Evolutionary conservation across 2,888 invertebrate species (phyloP), one percentile per base, ranked within the genome.

Genomic region (Trilocha varians): DNA sequence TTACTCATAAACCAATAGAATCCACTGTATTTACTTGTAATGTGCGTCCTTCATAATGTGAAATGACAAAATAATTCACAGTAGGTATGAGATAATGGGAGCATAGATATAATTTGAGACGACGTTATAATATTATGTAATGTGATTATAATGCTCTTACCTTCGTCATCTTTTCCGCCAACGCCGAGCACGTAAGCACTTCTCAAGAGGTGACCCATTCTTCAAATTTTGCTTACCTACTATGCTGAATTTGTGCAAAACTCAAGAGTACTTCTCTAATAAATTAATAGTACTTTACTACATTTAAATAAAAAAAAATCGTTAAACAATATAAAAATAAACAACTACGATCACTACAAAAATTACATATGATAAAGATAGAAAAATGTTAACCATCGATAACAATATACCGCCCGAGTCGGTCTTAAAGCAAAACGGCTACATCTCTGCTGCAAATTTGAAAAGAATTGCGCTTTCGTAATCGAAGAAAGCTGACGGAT

Each of bases 161-260:
- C 80, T 55, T 80, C 78, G 45, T 69, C 71, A 44, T 83, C 78
- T 53, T 83, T 83, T 13, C 65, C 77, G 16, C 64, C 70, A 45
- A 70, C 51, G 37, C 78, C 80, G 34, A 83, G 64, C 57, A 80
- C 61, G 64, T 72, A 72, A 40, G 78, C 79, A 55, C 82, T 74
- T 46, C 84, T 74, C 53, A 84, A 55, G 38, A 85, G 71, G 54
- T 78, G 83, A 42, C 78, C 84, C 84, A 85, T 85, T 53, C 57
- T 65, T 46, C 39, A 48, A 55, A 56, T 52, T 42, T 50, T 48
- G 5, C 50, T 69, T 70, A n/a, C n/a, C n/a, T n/a, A 72, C 73
- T 55, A 78, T 78, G 77, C 82, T 82, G 78, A 78, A 45, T 64
- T 77, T 77, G 78, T 70, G 72, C 70, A 71, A 75, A 64, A 64